Evolutionary conservation across 2,888 invertebrate genomes (phyloP), one percentile per base, ranked within the genome.

Genomic region (Pyrochroa serraticornis): DNA sequence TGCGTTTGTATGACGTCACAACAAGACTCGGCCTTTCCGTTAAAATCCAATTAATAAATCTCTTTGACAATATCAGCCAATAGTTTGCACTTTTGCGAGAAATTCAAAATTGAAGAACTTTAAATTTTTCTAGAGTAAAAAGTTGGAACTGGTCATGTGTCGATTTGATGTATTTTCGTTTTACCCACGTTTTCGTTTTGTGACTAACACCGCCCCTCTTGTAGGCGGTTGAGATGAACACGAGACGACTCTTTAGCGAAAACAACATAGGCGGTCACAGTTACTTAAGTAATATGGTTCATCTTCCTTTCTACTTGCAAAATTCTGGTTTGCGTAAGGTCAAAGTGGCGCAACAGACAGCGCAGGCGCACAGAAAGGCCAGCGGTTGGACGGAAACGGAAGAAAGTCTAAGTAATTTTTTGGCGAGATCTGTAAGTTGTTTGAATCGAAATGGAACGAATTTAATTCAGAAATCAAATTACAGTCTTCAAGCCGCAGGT

Each of bases 251-350:
- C 32, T 92, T 95, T 71, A 91, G 90, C 32, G 97, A 97, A 78
- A 93, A 91, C 62, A 92, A 91, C 77, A 95, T 97, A 67, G 95
- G 95, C 58, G 97, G 97, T 0, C 95, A 96, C 82, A 93, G 92
- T 80, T 97, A 96, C 76, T 82, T 97, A 44, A 87, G 94, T 62
- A 98, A 98, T 78, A 90, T 98, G 84, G 95, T 99, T 14, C 98
- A 97, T 77, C 83, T 99, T 71, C 99, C 99, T 0, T 98, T 99
- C 81, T 99, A 95, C 79, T 83, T 99, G 55, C 98, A 99, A 82
- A 97, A 97, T 81, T 95, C 97, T 0, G 97, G 96, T 7, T 80
- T 98, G 58, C 85, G 96, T 0, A 89, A 93, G 69, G 93, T 95
- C 1, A 93, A 93, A 77, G 84, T 88, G 5, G 94, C 95, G 0